A percentile compares a stretch with the other conserved stretches of the same genome.
Conservation (phyloP, 2,113 vertebrate species). For the Oncorhynchus keta region DNA sequence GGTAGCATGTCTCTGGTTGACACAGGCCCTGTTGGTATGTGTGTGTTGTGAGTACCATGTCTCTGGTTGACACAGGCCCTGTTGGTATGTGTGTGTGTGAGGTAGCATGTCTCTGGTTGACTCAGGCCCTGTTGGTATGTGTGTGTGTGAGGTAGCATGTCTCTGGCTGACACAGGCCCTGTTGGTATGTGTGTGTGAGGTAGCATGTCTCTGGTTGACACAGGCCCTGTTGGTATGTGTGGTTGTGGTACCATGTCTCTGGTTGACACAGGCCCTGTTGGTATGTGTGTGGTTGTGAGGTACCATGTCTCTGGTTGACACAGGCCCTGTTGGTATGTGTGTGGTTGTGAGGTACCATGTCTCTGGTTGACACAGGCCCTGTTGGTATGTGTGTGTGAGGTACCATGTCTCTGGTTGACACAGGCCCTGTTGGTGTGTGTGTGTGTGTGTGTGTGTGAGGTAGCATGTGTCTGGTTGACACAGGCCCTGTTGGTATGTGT, state of each 20-base stretch:
- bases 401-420: too few relatives aligned
- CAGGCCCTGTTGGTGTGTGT: neutral
- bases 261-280: neutral
- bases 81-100: slow-evolving; percentile 7
- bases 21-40: neutral
- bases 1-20: too few relatives aligned
- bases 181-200: slow-evolving; percentile 7
- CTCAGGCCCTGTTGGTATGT: neutral
- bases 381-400: slow-evolving; percentile 7
- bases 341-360: neutral
- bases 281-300: slow-evolving; percentile 10
- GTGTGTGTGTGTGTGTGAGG: neutral
- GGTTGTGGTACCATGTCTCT: neutral
- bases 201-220: too few relatives aligned
- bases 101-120: too few relatives aligned
- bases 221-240: slow-evolving; percentile 1
- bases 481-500: neutral
- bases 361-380: neutral
- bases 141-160: neutral
- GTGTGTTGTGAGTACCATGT: neutral
- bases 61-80: neutral
- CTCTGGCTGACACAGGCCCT: neutral
- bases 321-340: neutral
- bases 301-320: too few relatives aligned
- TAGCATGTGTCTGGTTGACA: too few relatives aligned